These are phyloP conservation scores for Zaprionus lineosus DNA, from an alignment of 2,888 invertebrate genomes.

Conservation along the genomic window DNA sequence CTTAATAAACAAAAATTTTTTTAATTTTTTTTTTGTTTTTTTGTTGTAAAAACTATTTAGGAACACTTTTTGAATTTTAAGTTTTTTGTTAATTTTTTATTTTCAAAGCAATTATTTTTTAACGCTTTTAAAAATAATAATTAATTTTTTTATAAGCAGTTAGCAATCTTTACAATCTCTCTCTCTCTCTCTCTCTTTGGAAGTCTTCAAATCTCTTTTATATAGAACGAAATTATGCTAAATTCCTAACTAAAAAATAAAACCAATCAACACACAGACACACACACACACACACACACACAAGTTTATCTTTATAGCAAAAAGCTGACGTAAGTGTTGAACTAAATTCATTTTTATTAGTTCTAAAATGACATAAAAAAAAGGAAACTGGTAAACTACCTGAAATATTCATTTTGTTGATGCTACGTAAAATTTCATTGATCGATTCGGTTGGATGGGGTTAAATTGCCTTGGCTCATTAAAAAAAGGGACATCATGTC, in stretches of 20 bases:
- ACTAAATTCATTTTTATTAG: slow-evolving; percentile 69
- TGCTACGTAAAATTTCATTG: slow-evolving; percentile 67
- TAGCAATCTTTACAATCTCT: slow-evolving; percentile 58
- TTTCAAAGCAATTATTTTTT: slow-evolving; percentile 42
- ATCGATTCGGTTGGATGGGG: slow-evolving; percentile 20
- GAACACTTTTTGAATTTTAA: slow-evolving; percentile 37
- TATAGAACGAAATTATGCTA: slow-evolving; percentile 80
- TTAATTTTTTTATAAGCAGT: slow-evolving; percentile 59
- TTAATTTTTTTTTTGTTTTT: slow-evolving; percentile 26
- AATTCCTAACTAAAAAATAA: slow-evolving; percentile 58
- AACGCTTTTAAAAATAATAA: slow-evolving; percentile 58
- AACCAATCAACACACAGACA: too few relatives aligned
- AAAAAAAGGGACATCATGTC: slow-evolving; percentile 12
- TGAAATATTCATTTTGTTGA: slow-evolving; percentile 43
- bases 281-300: slow-evolving; percentile 41
- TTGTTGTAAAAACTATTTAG: slow-evolving; percentile 31
- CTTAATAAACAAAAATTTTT: slow-evolving; percentile 22
- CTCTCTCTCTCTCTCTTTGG: slow-evolving; percentile 44
- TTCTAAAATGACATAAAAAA: slow-evolving; percentile 36
- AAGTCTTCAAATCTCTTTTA: slow-evolving; percentile 57
- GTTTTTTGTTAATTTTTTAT: slow-evolving; percentile 4
- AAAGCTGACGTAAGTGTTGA: slow-evolving; percentile 79
- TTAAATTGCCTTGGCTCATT: slow-evolving; percentile 17
- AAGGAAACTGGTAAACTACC: slow-evolving; percentile 40
- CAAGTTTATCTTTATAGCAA: slow-evolving; percentile 61